Conservation (phyloP, 64 coral and sea anemone species). For the Dendronephthya gigantea region DNA sequence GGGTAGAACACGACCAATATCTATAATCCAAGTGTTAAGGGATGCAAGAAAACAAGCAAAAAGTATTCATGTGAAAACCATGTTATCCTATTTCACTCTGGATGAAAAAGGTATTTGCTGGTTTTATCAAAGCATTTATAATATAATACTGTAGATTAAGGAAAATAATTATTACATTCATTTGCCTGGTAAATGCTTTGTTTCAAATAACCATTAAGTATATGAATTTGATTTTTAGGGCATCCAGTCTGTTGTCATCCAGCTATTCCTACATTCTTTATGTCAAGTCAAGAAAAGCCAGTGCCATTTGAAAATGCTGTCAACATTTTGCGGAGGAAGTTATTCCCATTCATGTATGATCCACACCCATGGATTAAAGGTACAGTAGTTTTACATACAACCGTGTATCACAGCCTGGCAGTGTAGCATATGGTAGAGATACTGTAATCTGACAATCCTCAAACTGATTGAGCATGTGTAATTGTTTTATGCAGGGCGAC, state of each 20-base stretch:
- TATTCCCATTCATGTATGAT: slow-evolving; percentile 17
- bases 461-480: background rate
- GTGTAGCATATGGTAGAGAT: background rate
- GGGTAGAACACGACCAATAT: background rate
- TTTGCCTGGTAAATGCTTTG: no score
- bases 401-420: no score
- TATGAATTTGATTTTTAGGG: slow-evolving; percentile 3
- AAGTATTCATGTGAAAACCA: no score
- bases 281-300: background rate
- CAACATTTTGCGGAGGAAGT: background rate
- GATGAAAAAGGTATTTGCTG: background rate
- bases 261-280: background rate
- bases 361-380: slow-evolving; percentile 10
- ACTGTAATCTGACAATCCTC: background rate
- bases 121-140: no score
- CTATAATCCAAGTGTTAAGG: background rate
- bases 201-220: no score
- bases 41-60: no score
- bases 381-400: no score
- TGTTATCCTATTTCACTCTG: background rate
- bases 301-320: slow-evolving; percentile 12
- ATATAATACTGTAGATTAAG: no score
- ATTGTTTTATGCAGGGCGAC: background rate
- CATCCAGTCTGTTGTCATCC: background rate
- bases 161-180: no score